phyloP scores from a whole-genome alignment of 1,140 invertebrate genomes.

The Diorhabda carinulata region DNA sequence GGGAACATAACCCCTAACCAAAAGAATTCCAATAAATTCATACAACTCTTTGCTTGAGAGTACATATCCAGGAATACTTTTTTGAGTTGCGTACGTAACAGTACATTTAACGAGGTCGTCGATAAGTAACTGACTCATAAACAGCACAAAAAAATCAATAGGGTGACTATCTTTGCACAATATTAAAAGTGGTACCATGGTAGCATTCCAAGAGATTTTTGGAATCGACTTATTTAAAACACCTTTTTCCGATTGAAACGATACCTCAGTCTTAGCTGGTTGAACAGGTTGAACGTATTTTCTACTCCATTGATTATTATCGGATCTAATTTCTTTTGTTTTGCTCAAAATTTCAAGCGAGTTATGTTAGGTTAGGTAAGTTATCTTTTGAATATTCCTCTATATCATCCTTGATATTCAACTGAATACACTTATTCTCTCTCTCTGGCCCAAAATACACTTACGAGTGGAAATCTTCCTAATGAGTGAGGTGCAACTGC shows the following conservation, averaged over 20 bases:
- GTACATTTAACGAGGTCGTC: neutral
- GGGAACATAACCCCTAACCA: slow-evolving; percentile 33
- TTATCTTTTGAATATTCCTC: no score
- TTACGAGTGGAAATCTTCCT: no score
- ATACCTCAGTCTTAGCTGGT: no score
- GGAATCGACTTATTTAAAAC: neutral
- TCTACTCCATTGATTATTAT: no score
- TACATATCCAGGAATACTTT: neutral
- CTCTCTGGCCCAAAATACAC: no score
- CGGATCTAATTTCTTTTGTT: no score
- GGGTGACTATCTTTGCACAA: neutral
- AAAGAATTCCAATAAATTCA: slow-evolving; percentile 29
- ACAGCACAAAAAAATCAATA: neutral
- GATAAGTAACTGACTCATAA: neutral
- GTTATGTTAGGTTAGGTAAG: no score
- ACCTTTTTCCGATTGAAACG: neutral
- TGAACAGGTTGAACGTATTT: no score
- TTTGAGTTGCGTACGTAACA: neutral
- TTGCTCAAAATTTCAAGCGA: no score
- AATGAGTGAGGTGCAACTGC: no score
- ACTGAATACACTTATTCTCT: no score
- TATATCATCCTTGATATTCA: no score
- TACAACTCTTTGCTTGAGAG: slow-evolving; percentile 24
- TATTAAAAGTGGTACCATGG: neutral
- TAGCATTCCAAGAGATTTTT: neutral